Base-by-base conservation (phyloP, 1,140 invertebrate genomes). In the Drosophila arawakana region DNA sequence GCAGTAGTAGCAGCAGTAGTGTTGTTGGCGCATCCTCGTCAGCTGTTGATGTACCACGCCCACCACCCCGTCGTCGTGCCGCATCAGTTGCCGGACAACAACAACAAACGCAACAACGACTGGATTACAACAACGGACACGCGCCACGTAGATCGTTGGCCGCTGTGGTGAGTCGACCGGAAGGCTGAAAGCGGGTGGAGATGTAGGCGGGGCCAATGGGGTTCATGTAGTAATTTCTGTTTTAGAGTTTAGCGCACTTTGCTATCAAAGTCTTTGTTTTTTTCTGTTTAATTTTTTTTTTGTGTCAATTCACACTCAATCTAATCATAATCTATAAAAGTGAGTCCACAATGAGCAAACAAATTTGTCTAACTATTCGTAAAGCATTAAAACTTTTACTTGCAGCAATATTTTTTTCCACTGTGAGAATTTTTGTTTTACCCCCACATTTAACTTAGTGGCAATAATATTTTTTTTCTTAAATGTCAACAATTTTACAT, bases 81-180 rank as follows among this genome's bases (percentile, higher is more conserved):
- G 84, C 90, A 59, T 91, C 90, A 65, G 85, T 91, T 68, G 85
- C 81, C 37, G 85, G 82, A 61, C 90, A 91, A 75, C 84, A 91
- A 59, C 78, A 81, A 39, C 63, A 73, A 74, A 75, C 84, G 72
- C 81, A 85, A 43, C 76, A 82, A 13, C 77, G 90, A 7, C 57
- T 69, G 52, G 90, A 84, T 30, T 90, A 73, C 11, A 81, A 63
- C 21, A 88, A 86, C 63, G 85, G 85, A 71, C 90, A 91, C 52
- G 78, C 84, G 57, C 90, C 90, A 54, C 81, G 90, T 70, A 74
- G 90, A 80, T 91, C 90, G 69, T 60, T 91, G 73, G 90, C 90
- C 44, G 68, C 78, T 39, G 82, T 88, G 82, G 90, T 91, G 67
- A 88, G 90, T 79, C 44, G 43, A 21, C 35, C 54, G 18, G 37